Evolutionary conservation across 2,113 vertebrate species (phyloP), one percentile per base, ranked within the genome.

Genomic region (Jaculus jaculus): DNA sequence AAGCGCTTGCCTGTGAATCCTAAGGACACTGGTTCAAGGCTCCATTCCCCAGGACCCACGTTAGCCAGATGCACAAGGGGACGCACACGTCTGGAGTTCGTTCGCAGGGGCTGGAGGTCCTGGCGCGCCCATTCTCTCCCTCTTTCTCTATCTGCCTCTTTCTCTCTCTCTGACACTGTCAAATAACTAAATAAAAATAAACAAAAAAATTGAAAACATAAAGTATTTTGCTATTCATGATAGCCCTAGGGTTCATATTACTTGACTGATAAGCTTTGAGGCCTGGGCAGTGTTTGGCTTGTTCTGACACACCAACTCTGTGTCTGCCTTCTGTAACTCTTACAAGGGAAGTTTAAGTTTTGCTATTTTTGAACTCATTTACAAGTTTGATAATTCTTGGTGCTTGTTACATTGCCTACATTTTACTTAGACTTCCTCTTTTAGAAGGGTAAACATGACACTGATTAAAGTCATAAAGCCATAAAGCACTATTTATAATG

Each of bases 241-340:
- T 90, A 97, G 96, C 97, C 96, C 97, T 90, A 96, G 97, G 96
- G 96, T 97, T 98, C 97, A 92, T 97, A 85, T 97, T 97, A 97
- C 96, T 96, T 97, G 96, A 94, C 97, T 96, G 97, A 98, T 98
- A 97, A 97, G 97, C 98, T 98, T 97, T 98, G 97, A 98, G 97
- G 96, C 96, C 97, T 95, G 95, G 96, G 96, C 95, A 97, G 96
- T 96, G 97, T 98, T 97, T 97, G 95, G 96, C 96, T 97, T 97
- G 94, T 96, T 98, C 97, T 97, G 97, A 95, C 96, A 97, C 97
- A 96, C 95, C 65, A 85, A 77, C 68, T 72, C 15, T 60, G 17
- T 66, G 84, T 92, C 93, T 90, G 93, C 26, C 42, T 30, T 58
- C 34, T 69, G 90, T 91, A 95, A 94, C 93, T 68, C 89, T 80